Evolutionary conservation across 35 echinoderm and acorn worm genomes (phyloP).

Genomic region (Strongylocentrotus purpuratus): DNA sequence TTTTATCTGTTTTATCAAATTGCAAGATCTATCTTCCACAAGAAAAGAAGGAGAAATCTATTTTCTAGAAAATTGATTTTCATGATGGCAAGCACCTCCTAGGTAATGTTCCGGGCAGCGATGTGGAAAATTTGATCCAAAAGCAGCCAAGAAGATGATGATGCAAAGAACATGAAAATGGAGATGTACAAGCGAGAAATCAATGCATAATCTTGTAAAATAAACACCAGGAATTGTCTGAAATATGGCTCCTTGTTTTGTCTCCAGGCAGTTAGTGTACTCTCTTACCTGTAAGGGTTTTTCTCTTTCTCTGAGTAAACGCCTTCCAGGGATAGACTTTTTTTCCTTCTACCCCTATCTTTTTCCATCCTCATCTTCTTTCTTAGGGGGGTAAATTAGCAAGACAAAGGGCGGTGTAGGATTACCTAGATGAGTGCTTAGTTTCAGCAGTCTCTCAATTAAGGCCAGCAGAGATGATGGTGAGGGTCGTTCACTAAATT

Average conservation of each 20-base stretch:
- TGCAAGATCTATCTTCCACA: too few relatives aligned
- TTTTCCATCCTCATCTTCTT: not conserved
- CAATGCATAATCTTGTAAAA: slow-evolving; percentile 32
- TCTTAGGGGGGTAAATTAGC: slow-evolving; percentile 15
- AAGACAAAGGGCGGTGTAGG: slow-evolving; percentile 24
- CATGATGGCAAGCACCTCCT: not conserved
- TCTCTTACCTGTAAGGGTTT: not conserved
- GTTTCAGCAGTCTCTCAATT: slow-evolving; percentile 27
- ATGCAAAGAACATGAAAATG: not conserved
- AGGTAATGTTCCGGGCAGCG: not conserved
- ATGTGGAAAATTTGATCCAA: slow-evolving; percentile 18
- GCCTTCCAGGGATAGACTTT: not conserved
- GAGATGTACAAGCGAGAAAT: slow-evolving; percentile 8
- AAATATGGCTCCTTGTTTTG: slow-evolving; percentile 4
- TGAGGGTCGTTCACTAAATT: slow-evolving; percentile 29
- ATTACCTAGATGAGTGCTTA: slow-evolving; percentile 25
- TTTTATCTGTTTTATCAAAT: too few relatives aligned
- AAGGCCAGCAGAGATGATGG: slow-evolving; percentile 8
- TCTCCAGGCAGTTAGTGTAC: not conserved
- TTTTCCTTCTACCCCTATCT: not conserved
- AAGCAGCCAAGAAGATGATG: not conserved
- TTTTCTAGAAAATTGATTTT: not conserved
- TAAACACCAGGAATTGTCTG: not conserved
- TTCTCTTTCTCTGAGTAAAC: not conserved
- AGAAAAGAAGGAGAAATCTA: too few relatives aligned